Base-by-base conservation (phyloP, 1,140 invertebrate species). In the Aricia agestis region DNA sequence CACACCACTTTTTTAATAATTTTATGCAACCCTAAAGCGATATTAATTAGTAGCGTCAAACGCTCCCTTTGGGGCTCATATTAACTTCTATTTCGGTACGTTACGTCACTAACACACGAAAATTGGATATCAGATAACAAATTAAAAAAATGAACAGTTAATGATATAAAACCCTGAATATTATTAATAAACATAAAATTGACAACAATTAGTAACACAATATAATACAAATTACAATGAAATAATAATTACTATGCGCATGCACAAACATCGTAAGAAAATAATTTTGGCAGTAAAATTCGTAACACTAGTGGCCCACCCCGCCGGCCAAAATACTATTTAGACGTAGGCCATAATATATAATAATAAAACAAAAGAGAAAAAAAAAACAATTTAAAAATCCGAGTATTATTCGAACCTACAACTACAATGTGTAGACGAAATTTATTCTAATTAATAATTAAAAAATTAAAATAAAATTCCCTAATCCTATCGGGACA, bases 231-330 rank as follows among this genome's bases (percentile, higher is more conserved):
- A 80, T 85, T 89, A 86, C 79, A 90, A 87, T 89, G 86, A 88
- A 91, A 91, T 91, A 91, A 91, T 91, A 90, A 91, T 91, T 87
- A 88, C 83, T 84, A 89, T 87, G 86, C 89, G 86, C 86, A 90
- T 84, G 85, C 86, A 89, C 89, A 89, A 91, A 89, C 88, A 89
- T 87, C 81, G 85, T 91, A 90, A 87, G 89, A 91, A 91, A 91
- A 89, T 88, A 91, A 91, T 90, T 52, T 91, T 91, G 89, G 89
- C 89, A 91, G 89, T 91, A 90, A 91, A 90, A 90, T 91, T 90
- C 87, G 86, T 91, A 91, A 89, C 78, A 82, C 86, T 91, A 90
- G 87, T 88, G 86, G 87, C 87, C 89, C 82, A 84, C 86, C 84
- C 84, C 83, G 86, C 83, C 83, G 83, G 86, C 85, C 85, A 88